These are phyloP conservation scores for Margarornis squamiger DNA, from an alignment of 2,797 vertebrate genomes.

Conservation along the genomic window DNA sequence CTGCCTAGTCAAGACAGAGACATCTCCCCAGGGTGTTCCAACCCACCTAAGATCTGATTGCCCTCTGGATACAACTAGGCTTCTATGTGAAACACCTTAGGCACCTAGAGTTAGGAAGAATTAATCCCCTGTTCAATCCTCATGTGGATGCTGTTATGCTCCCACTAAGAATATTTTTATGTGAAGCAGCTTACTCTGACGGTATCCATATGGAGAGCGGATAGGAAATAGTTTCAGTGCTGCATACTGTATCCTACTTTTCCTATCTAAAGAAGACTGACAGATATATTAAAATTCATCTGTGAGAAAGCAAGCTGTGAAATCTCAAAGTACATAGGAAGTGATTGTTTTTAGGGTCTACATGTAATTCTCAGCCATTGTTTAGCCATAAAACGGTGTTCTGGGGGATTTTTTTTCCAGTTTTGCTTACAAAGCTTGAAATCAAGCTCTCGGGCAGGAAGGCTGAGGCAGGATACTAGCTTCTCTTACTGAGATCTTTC, in stretches of 20 bases:
- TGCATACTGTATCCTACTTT: conserved; percentile 45
- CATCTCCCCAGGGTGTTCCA: neutral
- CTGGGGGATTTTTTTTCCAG: neutral
- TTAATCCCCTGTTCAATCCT: neutral
- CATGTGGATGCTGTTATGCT: neutral
- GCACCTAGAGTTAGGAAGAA: neutral
- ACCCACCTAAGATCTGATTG: conserved; percentile 1
- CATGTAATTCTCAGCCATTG: neutral
- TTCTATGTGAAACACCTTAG: conserved; percentile 44
- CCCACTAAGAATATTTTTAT: conserved; percentile 48
- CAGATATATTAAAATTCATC: conserved; percentile 44
- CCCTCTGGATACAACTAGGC: neutral
- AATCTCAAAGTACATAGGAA: conserved; percentile 20
- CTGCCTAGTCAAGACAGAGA: neutral
- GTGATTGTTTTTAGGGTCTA: neutral
- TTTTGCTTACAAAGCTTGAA: neutral
- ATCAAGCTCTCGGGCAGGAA: neutral
- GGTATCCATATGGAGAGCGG: conserved; percentile 48
- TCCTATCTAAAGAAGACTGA: conserved; percentile 47
- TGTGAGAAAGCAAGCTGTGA: conserved; percentile 44
- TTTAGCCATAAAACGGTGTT: neutral
- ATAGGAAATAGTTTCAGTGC: conserved; percentile 47
- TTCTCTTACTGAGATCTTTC: neutral
- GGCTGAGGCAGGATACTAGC: neutral
- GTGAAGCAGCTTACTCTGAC: conserved; percentile 51